Conservation (phyloP, 30 jellyfish, hydroid and myxozoan genomes). For the Nemopilema nomurai region DNA sequence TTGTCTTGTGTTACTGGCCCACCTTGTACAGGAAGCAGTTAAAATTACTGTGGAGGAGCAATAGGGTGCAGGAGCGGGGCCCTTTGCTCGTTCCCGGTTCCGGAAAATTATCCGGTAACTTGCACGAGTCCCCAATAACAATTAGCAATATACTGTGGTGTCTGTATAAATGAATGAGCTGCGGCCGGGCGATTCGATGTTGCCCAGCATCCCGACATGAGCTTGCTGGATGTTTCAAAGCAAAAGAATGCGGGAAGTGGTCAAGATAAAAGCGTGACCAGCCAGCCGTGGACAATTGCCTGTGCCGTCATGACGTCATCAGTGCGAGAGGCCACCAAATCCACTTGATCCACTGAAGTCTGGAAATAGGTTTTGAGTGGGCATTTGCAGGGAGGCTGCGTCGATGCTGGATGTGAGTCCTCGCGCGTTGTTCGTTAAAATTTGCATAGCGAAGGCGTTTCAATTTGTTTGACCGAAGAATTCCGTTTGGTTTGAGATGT, state of each 20-base stretch:
- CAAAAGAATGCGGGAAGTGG: slow-evolving; percentile 74
- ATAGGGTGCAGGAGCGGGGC: too few species aligned
- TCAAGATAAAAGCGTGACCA: slow-evolving; percentile 27
- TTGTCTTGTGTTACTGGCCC: too few species aligned
- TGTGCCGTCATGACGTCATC: slow-evolving; percentile 15
- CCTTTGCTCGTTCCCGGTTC: too few species aligned
- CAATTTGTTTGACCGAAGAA: background rate
- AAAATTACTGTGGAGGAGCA: background rate
- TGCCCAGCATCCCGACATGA: background rate
- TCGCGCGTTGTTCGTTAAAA: background rate
- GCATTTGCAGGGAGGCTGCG: background rate
- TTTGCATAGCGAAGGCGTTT: background rate
- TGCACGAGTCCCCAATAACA: background rate
- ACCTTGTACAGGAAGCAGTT: too few species aligned
- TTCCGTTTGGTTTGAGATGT: background rate
- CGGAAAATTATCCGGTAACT: too few species aligned
- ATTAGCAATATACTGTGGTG: background rate
- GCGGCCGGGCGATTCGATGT: background rate
- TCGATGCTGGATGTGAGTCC: slow-evolving; percentile 5
- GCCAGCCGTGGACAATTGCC: slow-evolving; percentile 15
- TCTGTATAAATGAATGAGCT: slow-evolving; percentile 14
- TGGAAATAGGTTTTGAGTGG: slow-evolving; percentile 7
- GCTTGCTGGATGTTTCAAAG: slow-evolving; percentile 19
- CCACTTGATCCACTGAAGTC: slow-evolving; percentile 33
- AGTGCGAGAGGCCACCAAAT: slow-evolving; percentile 34